A percentile compares a stretch with the other conserved stretches of the same genome.
Conservation (phyloP, 2,888 invertebrate species). For the Cantharis rustica region DNA sequence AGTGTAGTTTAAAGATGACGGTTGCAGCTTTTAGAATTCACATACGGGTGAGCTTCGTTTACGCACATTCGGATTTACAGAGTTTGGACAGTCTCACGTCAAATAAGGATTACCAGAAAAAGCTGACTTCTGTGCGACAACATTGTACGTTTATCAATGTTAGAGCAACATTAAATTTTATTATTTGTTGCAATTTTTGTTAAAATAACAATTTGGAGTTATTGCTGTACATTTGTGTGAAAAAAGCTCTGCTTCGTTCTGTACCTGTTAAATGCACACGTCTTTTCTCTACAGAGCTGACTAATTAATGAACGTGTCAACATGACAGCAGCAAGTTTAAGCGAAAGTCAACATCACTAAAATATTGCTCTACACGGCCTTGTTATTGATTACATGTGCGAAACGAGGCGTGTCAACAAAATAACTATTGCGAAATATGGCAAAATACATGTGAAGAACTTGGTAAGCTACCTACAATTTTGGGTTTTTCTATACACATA, state of each 20-base stretch:
- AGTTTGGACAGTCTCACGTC: conserved; percentile 26
- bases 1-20: conserved; percentile 13
- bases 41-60: conserved; percentile 27
- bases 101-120: conserved; percentile 30
- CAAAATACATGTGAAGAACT: neutral
- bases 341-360: conserved; percentile 33
- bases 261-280: conserved; percentile 22
- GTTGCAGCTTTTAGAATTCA: conserved; percentile 28
- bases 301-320: conserved; percentile 39
- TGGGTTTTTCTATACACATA: neutral
- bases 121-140: conserved; percentile 20
- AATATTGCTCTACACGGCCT: conserved; percentile 29
- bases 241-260: neutral
- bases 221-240: neutral
- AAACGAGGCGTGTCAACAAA: conserved; percentile 26
- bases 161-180: conserved; percentile 5
- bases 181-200: neutral
- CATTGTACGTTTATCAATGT: conserved; percentile 21
- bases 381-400: conserved; percentile 29
- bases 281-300: conserved; percentile 25
- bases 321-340: conserved; percentile 36
- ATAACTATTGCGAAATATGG: conserved; percentile 13
- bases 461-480: neutral
- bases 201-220: neutral
- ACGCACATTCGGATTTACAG: conserved; percentile 29